phyloP scores from a whole-genome alignment of 2,888 invertebrate genomes.

The Actias luna region DNA sequence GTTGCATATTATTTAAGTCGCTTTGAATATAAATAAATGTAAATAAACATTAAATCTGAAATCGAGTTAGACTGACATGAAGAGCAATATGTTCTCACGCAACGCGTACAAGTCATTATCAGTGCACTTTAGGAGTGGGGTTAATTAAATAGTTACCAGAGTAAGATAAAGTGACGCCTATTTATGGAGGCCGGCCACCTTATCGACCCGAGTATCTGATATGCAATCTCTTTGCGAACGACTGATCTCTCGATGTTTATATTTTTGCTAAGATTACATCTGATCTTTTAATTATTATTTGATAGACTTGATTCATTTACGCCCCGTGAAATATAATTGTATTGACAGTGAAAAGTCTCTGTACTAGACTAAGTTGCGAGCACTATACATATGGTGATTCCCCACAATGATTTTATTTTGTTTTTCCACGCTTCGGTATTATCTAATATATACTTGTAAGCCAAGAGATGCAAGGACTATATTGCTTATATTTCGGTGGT shows the following conservation, averaged over 20 bases:
- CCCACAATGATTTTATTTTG: too few relatives aligned
- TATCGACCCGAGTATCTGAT: slow-evolving; percentile 72
- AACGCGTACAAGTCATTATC: slow-evolving; percentile 60
- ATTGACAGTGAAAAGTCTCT: not conserved
- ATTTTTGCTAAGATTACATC: slow-evolving; percentile 25
- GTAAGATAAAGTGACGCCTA: slow-evolving; percentile 66
- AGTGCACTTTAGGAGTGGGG: slow-evolving; percentile 62
- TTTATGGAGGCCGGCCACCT: slow-evolving; percentile 61
- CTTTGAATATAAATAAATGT: not conserved
- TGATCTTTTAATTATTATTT: slow-evolving; percentile 15
- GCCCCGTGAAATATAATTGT: not conserved
- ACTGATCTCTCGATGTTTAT: slow-evolving; percentile 43
- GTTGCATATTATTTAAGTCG: not conserved
- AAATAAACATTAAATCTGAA: not conserved
- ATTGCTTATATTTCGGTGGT: too few relatives aligned
- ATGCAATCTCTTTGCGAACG: slow-evolving; percentile 51
- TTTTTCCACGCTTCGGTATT: too few relatives aligned
- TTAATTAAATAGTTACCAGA: slow-evolving; percentile 76
- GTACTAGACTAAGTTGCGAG: too few relatives aligned
- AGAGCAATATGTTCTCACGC: slow-evolving; percentile 59
- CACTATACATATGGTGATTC: too few relatives aligned
- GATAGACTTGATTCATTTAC: slow-evolving; percentile 10
- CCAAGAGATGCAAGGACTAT: too few relatives aligned
- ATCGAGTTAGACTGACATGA: slow-evolving; percentile 23
- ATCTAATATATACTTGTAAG: too few relatives aligned